Percentiles rank a stretch among this genome's conserved stretches.
Conservation (phyloP, 2,888 invertebrate genomes). For the Horisme vitalbata region DNA sequence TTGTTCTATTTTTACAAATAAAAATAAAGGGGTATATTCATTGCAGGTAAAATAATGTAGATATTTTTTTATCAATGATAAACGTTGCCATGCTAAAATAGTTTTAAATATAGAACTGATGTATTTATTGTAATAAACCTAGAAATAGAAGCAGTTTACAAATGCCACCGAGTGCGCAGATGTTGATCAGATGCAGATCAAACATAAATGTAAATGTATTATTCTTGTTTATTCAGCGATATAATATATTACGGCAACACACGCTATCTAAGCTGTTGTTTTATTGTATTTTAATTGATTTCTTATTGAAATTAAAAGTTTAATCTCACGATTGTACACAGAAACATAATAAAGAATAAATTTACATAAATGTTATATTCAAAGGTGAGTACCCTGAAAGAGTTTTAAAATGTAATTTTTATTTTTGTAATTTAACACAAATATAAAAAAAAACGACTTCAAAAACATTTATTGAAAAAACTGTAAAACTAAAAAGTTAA, state of each 20-base stretch:
- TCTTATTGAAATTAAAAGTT: conserved; percentile 3
- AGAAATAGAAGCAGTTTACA: conserved; percentile 16
- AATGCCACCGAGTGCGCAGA: conserved; percentile 20
- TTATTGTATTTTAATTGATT: conserved; percentile 15
- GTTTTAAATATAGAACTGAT: background rate
- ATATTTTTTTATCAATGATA: background rate
- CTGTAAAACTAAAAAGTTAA: too few species aligned
- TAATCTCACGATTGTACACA: background rate
- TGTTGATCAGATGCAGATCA: conserved; percentile 15
- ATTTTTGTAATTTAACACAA: too few species aligned
- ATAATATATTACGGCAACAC: conserved; percentile 12
- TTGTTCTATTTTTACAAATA: too few species aligned
- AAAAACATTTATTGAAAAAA: too few species aligned
- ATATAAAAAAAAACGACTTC: too few species aligned
- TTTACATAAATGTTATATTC: too few species aligned
- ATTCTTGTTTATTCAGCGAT: conserved; percentile 11
- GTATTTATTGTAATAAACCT: conserved; percentile 9
- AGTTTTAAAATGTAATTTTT: too few species aligned
- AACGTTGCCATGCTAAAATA: background rate
- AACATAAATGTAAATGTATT: conserved; percentile 8
- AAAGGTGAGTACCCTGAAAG: too few species aligned
- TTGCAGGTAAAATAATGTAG: too few species aligned
- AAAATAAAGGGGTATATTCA: too few species aligned
- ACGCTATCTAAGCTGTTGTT: conserved; percentile 12
- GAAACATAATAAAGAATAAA: too few species aligned